Evolutionary conservation across 2,113 vertebrate genomes (phyloP), one percentile per base, ranked within the genome.

Genomic region (Prochilodus magdalenae): DNA sequence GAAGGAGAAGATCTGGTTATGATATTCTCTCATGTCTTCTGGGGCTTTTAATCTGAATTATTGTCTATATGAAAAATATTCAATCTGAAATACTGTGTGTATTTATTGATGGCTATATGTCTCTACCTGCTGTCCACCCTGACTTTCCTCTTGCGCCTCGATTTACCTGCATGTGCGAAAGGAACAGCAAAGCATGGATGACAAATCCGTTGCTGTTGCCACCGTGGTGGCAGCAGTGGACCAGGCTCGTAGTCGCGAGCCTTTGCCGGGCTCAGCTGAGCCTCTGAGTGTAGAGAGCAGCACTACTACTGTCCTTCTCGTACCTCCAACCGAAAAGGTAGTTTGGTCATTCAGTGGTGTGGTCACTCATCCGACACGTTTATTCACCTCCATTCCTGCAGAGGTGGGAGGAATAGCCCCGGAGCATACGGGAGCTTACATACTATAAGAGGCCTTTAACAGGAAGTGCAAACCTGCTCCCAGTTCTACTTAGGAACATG

Each of bases 161-260:
- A 86, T 83, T 66, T 73, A 86, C 73, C 81, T 87, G 86, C 73
- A 91, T 90, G 83, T 92, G 24, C 47, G 74, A 86, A 87, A 93
- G 93, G 92, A 92, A 88, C 94, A 92, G 88, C 92, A 93, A 86
- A 94, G 92, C 79, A 44, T 44, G 86, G 90, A 89, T 73, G 94
- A 94, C 65, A 96, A 93, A 92, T 95, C 93, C 72, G 91, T 91
- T 90, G 95, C 96, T 86, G 91, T 96, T 87, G 96, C 95, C 62
- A 96, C 94, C 0, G 95, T 97, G 73, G 93, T 97, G 89, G 94
- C 95, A 87, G 96, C 96, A 75, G 96, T 97, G 94, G 96, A 97
- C 88, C 92, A 96, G 92, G 95, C 96, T 89, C 94, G 96, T 92
- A 92, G 93, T 92, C 94, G 95, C 90, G 93, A 94, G 87, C 93